Evolutionary conservation across 1,140 invertebrate genomes (phyloP).

Genomic region (Holotrichia oblita): DNA sequence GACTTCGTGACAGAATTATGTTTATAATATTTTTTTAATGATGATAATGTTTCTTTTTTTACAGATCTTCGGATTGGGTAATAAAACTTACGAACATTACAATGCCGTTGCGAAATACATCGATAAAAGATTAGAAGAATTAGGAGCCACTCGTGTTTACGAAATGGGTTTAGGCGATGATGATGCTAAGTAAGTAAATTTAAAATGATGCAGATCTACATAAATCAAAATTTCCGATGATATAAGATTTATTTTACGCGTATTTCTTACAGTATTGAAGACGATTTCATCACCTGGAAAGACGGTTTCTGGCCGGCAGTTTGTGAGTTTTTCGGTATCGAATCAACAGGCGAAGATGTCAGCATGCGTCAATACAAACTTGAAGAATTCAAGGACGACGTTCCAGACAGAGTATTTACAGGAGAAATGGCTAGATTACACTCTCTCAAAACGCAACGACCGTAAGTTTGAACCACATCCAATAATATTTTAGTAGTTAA

Average conservation of each 20-base stretch:
- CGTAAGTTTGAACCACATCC: slow-evolving; percentile 71
- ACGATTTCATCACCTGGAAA: slow-evolving; percentile 99
- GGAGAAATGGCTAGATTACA: slow-evolving; percentile 95
- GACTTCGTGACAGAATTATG: not conserved
- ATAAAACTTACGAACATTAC: slow-evolving; percentile 99
- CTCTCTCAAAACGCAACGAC: slow-evolving; percentile 89
- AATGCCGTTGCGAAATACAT: slow-evolving; percentile 97
- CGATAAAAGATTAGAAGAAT: slow-evolving; percentile 92
- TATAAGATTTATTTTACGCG: not conserved
- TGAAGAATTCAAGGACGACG: slow-evolving; percentile 76
- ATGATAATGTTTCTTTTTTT: slow-evolving; percentile 54
- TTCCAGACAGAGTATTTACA: slow-evolving; percentile 85
- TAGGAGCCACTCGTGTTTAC: slow-evolving; percentile 91
- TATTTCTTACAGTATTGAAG: slow-evolving; percentile 84
- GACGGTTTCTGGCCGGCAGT: slow-evolving; percentile 98
- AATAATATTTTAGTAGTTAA: not conserved
- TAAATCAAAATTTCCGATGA: not conserved
- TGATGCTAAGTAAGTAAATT: slow-evolving; percentile 87
- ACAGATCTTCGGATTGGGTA: slow-evolving; percentile 97
- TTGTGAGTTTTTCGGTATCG: slow-evolving; percentile 94
- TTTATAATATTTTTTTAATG: not conserved
- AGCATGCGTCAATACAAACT: slow-evolving; percentile 93
- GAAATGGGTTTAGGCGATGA: slow-evolving; percentile 97
- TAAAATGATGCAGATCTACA: not conserved
- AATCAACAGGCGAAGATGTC: slow-evolving; percentile 92